Conservation (phyloP, 2,113 vertebrate species). For the Indri indri region DNA sequence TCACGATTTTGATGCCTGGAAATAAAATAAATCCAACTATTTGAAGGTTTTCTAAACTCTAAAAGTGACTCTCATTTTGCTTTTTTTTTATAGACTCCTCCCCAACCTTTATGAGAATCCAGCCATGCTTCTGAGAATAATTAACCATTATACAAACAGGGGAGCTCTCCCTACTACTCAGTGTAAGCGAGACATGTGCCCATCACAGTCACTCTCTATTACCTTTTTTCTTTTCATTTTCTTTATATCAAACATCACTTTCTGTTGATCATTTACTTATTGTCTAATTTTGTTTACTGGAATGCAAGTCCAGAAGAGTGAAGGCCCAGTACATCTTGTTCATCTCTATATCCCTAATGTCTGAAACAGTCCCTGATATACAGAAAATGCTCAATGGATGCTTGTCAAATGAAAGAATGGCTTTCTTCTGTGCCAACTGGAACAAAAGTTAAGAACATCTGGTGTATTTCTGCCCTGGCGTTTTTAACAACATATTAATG, state of each 20-base stretch:
- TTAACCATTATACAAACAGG: neutral
- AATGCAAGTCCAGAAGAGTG: neutral
- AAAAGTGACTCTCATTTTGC: neutral
- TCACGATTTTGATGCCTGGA: neutral
- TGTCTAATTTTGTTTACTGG: neutral
- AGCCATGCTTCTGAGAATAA: neutral
- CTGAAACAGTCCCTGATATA: neutral
- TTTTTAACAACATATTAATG: slow-evolving; percentile 40
- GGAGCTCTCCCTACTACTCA: neutral
- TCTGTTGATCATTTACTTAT: neutral
- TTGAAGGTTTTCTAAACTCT: neutral
- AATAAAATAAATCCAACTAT: neutral
- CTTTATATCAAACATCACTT: neutral
- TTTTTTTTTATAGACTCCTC: neutral
- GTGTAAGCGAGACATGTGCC: neutral
- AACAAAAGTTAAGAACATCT: slow-evolving; percentile 30
- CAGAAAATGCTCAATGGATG: neutral
- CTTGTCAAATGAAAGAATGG: neutral
- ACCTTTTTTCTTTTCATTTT: neutral
- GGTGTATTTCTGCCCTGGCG: neutral
- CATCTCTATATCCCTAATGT: neutral
- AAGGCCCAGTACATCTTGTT: neutral
- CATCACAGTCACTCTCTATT: neutral
- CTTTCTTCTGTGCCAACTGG: neutral
- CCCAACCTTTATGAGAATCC: neutral